phyloP scores from a whole-genome alignment of 2,888 invertebrate species.

The Zygothrica quintamaculata region DNA sequence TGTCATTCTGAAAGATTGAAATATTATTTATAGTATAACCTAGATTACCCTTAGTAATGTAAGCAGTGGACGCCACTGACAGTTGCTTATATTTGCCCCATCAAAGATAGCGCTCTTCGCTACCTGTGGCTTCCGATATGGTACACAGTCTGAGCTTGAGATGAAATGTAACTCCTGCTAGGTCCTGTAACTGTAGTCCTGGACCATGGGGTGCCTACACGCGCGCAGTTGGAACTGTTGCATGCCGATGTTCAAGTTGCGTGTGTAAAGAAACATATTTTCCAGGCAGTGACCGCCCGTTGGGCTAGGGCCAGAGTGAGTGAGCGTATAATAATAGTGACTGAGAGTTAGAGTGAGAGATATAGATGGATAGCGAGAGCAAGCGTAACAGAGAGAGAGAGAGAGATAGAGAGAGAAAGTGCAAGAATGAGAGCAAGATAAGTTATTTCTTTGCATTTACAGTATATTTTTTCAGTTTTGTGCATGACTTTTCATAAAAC shows the following conservation, averaged over 20 bases:
- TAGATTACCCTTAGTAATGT: too few species aligned
- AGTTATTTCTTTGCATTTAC: conserved; percentile 49
- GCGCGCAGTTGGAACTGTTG: conserved; percentile 69
- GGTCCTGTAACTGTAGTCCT: conserved; percentile 6
- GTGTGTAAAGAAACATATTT: conserved; percentile 52
- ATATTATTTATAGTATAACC: too few species aligned
- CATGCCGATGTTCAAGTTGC: conserved; percentile 44
- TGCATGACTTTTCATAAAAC: conserved; percentile 40
- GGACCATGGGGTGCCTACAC: conserved; percentile 51
- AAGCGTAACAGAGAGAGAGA: neutral
- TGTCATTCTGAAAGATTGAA: too few species aligned
- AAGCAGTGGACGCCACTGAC: conserved; percentile 26
- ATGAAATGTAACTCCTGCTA: neutral
- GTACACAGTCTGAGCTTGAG: neutral
- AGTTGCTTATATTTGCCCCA: too few species aligned
- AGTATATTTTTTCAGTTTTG: conserved; percentile 20
- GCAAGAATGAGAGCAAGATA: conserved; percentile 24
- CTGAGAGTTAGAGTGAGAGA: conserved; percentile 10
- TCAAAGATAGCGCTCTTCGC: conserved; percentile 19
- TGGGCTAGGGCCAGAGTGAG: conserved; percentile 15
- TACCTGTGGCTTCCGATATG: conserved; percentile 38
- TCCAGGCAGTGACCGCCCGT: conserved; percentile 63
- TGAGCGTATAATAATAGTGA: conserved; percentile 15
- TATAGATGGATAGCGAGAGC: neutral
- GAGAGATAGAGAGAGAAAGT: conserved; percentile 7